Percentiles rank a stretch among this genome's conserved stretches.
Evolutionary conservation across 2,888 invertebrate species (phyloP).

Genomic region (Eudemis profundana): DNA sequence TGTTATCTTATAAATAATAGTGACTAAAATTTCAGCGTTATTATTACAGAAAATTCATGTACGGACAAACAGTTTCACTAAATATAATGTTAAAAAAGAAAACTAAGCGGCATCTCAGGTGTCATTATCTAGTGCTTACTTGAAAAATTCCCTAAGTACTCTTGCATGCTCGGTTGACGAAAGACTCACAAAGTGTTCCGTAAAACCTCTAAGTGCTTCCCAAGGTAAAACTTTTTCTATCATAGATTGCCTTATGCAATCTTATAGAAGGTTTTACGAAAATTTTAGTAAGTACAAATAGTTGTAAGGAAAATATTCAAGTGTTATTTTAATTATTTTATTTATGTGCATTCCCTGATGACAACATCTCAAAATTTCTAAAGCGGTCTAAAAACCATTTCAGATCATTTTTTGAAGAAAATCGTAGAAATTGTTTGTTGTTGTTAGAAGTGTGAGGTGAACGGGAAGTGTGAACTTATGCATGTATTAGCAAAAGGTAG

Average conservation of each 20-base stretch:
- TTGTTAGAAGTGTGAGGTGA: too few relatives aligned
- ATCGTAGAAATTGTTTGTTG: too few relatives aligned
- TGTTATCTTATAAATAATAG: not conserved
- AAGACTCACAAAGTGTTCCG: conserved; percentile 20
- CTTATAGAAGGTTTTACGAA: not conserved
- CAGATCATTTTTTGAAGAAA: too few relatives aligned
- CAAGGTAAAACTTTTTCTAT: conserved; percentile 24
- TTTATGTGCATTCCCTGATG: not conserved
- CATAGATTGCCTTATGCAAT: conserved; percentile 16
- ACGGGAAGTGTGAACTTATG: too few relatives aligned
- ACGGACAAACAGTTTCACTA: not conserved
- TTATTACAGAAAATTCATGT: not conserved
- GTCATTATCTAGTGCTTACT: conserved; percentile 66
- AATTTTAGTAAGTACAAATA: not conserved
- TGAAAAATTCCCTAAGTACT: conserved; percentile 57
- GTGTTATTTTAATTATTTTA: not conserved
- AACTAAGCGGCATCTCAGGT: conserved; percentile 63
- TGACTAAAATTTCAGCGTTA: not conserved
- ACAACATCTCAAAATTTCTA: too few relatives aligned
- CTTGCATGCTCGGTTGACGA: conserved; percentile 45
- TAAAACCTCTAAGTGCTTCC: conserved; percentile 22
- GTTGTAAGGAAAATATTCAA: not conserved
- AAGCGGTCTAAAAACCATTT: too few relatives aligned
- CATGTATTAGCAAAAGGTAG: too few relatives aligned
- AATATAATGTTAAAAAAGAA: conserved; percentile 46